Conservation (phyloP, 2,888 invertebrate species). For the Rotaria magnacalcarata region DNA sequence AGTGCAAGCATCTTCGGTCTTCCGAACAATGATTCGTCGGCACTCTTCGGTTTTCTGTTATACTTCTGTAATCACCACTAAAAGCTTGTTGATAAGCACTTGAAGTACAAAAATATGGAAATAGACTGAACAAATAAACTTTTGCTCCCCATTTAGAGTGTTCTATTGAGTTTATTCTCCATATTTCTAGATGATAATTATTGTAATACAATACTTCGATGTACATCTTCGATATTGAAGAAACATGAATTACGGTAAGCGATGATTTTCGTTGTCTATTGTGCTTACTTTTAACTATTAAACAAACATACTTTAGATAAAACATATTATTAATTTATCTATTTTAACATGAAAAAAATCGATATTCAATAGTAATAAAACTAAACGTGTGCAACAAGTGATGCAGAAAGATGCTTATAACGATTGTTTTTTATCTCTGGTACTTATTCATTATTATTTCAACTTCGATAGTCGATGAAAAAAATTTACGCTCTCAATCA, state of each 20-base stretch:
- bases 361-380: background rate
- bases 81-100: background rate
- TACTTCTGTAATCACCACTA: background rate
- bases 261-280: background rate
- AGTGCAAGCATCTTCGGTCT: background rate
- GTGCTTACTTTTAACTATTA: background rate
- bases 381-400: background rate
- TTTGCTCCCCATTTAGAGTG: background rate
- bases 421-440: background rate
- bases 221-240: background rate
- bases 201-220: background rate
- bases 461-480: background rate
- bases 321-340: background rate
- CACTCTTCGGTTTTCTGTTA: background rate
- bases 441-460: background rate
- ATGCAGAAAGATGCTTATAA: constrained; percentile 27
- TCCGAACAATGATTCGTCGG: background rate
- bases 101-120: background rate
- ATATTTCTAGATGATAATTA: background rate
- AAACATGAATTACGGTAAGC: background rate
- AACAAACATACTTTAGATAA: background rate
- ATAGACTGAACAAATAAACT: background rate
- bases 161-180: background rate
- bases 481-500: background rate
- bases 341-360: background rate